These are phyloP conservation scores for Rousettus leschenaultii DNA, from an alignment of 2,113 vertebrate genomes.

Conservation along the genomic window DNA sequence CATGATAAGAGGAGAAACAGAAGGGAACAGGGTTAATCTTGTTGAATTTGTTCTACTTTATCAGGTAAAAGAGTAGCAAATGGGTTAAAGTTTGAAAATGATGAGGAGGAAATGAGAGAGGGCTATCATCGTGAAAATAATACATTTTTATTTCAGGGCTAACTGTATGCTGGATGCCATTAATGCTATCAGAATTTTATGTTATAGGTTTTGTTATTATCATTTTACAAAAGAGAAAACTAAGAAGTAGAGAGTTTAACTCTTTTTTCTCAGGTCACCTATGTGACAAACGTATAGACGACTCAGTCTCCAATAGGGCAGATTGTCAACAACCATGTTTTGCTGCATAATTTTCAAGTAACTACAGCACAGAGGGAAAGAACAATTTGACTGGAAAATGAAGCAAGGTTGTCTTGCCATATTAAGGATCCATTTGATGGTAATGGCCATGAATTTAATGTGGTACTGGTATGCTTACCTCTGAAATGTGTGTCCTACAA, in stretches of 20 bases:
- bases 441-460: background rate
- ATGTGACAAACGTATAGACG: background rate
- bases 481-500: background rate
- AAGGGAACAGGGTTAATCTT: accelerated
- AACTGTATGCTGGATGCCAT: background rate
- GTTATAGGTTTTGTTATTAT: background rate
- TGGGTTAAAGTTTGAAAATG: background rate
- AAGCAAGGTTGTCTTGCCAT: background rate
- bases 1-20: background rate
- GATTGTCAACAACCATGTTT: background rate
- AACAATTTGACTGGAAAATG: background rate
- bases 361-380: background rate
- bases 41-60: background rate
- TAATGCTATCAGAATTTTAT: background rate
- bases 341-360: background rate
- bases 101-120: accelerated
- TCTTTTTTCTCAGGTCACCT: background rate
- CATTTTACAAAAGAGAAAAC: background rate
- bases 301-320: accelerated
- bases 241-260: background rate
- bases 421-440: background rate
- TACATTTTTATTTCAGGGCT: background rate
- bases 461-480: background rate
- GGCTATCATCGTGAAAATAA: accelerated
- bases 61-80: background rate